Percentiles rank a stretch among this genome's conserved stretches.
Evolutionary conservation across 2,113 vertebrate species (phyloP).

Genomic region (Bos taurus): DNA sequence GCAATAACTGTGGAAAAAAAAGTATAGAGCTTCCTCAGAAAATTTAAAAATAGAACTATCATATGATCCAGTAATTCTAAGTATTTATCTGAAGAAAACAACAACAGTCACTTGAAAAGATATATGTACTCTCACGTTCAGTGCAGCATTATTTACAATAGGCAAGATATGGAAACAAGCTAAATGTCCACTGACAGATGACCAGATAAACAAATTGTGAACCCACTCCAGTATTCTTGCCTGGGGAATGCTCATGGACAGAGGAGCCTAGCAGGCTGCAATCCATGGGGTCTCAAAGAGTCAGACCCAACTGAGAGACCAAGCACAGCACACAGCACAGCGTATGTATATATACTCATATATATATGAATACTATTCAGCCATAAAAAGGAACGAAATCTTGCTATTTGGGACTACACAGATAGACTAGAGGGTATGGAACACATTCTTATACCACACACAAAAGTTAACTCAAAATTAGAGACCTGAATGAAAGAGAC

Average conservation of each 20-base stretch:
- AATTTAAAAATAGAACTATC: not conserved
- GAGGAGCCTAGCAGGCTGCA: not conserved
- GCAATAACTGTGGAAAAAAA: not conserved
- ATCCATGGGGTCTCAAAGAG: not conserved
- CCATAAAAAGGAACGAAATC: not conserved
- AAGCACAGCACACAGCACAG: not conserved
- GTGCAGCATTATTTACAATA: not conserved
- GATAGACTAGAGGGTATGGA: not conserved
- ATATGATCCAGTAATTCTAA: not conserved
- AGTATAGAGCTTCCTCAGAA: not conserved
- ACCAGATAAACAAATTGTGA: not conserved
- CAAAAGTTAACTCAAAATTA: not conserved
- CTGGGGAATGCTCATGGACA: not conserved
- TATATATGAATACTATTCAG: not conserved
- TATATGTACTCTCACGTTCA: not conserved
- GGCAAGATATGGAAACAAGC: not conserved
- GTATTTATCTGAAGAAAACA: not conserved
- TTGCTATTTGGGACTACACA: not conserved
- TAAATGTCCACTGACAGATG: not conserved
- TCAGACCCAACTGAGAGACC: rapidly evolving
- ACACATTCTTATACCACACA: not conserved
- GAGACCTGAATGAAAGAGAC: not conserved
- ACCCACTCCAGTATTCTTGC: not conserved
- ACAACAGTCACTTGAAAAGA: not conserved
- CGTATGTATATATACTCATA: not conserved